Conservation (phyloP, 2,797 vertebrate species). For the Coreius guichenoti region DNA sequence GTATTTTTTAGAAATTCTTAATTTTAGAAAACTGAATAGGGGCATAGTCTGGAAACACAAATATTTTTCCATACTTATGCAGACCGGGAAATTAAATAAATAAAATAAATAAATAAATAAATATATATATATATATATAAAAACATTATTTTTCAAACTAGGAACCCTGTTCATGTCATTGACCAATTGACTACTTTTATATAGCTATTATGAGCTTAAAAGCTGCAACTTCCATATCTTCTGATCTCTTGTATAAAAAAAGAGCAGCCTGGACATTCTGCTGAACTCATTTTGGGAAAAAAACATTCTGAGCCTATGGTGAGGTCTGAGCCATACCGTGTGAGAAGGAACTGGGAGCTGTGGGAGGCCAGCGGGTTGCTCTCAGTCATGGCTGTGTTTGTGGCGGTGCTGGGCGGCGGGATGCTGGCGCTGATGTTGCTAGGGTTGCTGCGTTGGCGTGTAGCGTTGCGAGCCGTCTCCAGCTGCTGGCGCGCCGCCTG, state of each 20-base stretch:
- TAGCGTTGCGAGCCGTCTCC: slow-evolving; percentile 92
- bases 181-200: not conserved
- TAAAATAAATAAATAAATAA: too few relatives aligned
- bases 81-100: too few relatives aligned
- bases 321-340: slow-evolving; percentile 81
- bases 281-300: not conserved
- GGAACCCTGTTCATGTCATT: too few relatives aligned
- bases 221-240: not conserved
- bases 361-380: slow-evolving; percentile 88
- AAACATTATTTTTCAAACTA: too few relatives aligned
- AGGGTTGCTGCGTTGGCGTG: slow-evolving; percentile 88
- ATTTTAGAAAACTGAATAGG: too few relatives aligned
- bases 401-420: slow-evolving; percentile 83
- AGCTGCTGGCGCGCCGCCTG: slow-evolving; percentile 95
- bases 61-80: too few relatives aligned
- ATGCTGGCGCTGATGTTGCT: slow-evolving; percentile 86
- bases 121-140: too few relatives aligned
- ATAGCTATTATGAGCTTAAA: not conserved
- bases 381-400: slow-evolving; percentile 85
- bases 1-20: too few relatives aligned
- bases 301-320: not conserved
- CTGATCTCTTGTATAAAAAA: not conserved
- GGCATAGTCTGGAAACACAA: too few relatives aligned
- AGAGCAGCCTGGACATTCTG: not conserved
- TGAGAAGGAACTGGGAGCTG: slow-evolving; percentile 95